Conservation (phyloP, 2,888 invertebrate genomes). For the Zygaena filipendulae region DNA sequence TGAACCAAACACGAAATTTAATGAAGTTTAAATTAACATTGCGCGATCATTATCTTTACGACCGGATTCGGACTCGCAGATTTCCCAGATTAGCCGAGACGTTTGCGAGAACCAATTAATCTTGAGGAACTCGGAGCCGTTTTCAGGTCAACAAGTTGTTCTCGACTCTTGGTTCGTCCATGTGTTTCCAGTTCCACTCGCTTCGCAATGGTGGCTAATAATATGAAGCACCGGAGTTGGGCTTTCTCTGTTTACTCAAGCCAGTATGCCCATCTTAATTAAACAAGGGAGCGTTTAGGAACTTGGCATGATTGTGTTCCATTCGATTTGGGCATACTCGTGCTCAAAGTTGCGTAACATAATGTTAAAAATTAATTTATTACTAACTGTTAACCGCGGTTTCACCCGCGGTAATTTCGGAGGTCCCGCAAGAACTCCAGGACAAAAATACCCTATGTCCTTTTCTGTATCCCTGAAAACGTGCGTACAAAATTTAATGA, state of each 20-base stretch:
- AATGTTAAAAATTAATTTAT: too few relatives aligned
- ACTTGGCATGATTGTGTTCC: too few relatives aligned
- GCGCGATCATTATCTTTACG: conserved; percentile 55
- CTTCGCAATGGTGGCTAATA: conserved; percentile 21
- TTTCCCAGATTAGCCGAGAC: conserved; percentile 50
- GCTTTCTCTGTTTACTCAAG: conserved; percentile 19
- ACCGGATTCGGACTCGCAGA: conserved; percentile 49
- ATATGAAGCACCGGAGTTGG: conserved; percentile 20
- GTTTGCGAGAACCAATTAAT: conserved; percentile 57
- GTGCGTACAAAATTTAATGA: too few relatives aligned
- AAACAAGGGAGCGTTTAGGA: neutral
- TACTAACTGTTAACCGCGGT: too few relatives aligned
- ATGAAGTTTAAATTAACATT: conserved; percentile 47
- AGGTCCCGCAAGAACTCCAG: too few relatives aligned
- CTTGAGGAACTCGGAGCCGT: conserved; percentile 40
- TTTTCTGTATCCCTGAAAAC: too few relatives aligned
- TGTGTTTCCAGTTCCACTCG: conserved; percentile 31
- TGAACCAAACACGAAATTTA: too few relatives aligned
- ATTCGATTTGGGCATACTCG: too few relatives aligned
- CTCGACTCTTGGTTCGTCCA: conserved; percentile 30
- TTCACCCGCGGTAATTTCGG: too few relatives aligned
- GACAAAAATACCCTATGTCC: too few relatives aligned
- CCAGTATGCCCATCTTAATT: conserved; percentile 12
- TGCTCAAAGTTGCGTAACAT: too few relatives aligned
- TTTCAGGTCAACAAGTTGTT: conserved; percentile 44